Base-by-base conservation (phyloP, 2,797 vertebrate genomes). In the Pseudochirops cupreus region DNA sequence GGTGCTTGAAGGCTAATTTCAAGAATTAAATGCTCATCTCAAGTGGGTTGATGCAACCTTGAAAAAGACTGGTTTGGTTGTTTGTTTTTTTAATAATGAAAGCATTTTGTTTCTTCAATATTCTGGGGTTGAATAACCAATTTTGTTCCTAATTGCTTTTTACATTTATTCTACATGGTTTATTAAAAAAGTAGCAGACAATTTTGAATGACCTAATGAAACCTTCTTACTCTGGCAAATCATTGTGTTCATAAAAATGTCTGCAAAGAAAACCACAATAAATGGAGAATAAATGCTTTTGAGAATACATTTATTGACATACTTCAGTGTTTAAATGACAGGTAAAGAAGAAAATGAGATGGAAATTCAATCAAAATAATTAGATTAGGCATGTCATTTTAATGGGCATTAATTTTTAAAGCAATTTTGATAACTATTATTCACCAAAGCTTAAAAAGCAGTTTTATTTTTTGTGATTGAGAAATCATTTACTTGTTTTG, bases 321-420 rank as follows among this genome's bases (percentile, higher is more conserved):
- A 74, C 1, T 89, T 58, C 53, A 92, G 87, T 3, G 55, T 95
- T 92, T 26, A 92, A 54, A 7, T 90, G 9, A 92, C 29, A 18
- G 39, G 21, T 29, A 57, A 67, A 92, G 94, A 93, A 92, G 58
- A 12, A 56, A n/a, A 56, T 91, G 5, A 28, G 13, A 94, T 67
- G 1, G 62, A 56, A 56, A 55, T 55, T 62, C 4, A 91, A 46
- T 90, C 90, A 50, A 89, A 58, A 58, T 91, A 10, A 53, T 62
- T 18, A 87, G 53, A 95, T 53, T 95, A 57, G 5, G 55, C 59
- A 1, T 62, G 39, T 58, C 58, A 2, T 92, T 92, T 52, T 56
- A 95, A 53, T 93, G 11, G 91, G 14, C 54, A 95, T 56, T 91
- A 55, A 10, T 89, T 96, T 95, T 82, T 74, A 59, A 53, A 91